A percentile compares a stretch with the other conserved stretches of the same genome.
Conservation (phyloP, 2,888 invertebrate genomes). For the Alviniconcha strummeri region DNA sequence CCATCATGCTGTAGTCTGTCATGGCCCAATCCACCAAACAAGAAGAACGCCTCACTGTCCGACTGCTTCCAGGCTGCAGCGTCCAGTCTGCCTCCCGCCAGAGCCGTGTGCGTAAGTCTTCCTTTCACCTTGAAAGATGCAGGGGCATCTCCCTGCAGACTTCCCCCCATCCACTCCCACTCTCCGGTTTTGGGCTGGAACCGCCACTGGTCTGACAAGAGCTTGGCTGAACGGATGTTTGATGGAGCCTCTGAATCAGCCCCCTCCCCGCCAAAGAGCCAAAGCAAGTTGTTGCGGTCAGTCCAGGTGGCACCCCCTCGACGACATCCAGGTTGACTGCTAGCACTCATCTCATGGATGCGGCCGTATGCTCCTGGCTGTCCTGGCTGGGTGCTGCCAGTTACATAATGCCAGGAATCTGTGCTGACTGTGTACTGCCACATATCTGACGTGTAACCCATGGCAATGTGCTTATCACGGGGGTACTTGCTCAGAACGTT, state of each 20-base stretch:
- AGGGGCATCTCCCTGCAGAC: constrained; percentile 45
- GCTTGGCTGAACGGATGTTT: constrained; percentile 41
- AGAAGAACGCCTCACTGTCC: constrained; percentile 42
- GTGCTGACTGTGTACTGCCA: constrained; percentile 51
- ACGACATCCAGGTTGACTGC: constrained; percentile 53
- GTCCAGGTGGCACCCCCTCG: constrained; percentile 52
- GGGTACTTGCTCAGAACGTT: constrained; percentile 46
- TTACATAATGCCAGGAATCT: constrained; percentile 49
- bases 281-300: constrained; percentile 51
- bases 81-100: constrained; percentile 55
- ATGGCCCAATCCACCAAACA: constrained; percentile 61
- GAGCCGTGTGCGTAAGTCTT: constrained; percentile 33
- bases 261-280: constrained; percentile 66
- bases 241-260: constrained; percentile 44
- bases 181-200: constrained; percentile 42
- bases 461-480: constrained; percentile 46
- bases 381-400: constrained; percentile 42
- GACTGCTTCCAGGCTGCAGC: constrained; percentile 44
- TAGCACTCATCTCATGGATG: constrained; percentile 21
- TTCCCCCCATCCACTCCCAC: constrained; percentile 62
- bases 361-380: constrained; percentile 44
- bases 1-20: constrained; percentile 53
- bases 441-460: constrained; percentile 55
- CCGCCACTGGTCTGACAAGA: constrained; percentile 59
- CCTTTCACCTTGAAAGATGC: constrained; percentile 46